These are phyloP conservation scores for Oncopeltus fasciatus DNA, from an alignment of 1,140 invertebrate genomes.

Conservation along the genomic window DNA sequence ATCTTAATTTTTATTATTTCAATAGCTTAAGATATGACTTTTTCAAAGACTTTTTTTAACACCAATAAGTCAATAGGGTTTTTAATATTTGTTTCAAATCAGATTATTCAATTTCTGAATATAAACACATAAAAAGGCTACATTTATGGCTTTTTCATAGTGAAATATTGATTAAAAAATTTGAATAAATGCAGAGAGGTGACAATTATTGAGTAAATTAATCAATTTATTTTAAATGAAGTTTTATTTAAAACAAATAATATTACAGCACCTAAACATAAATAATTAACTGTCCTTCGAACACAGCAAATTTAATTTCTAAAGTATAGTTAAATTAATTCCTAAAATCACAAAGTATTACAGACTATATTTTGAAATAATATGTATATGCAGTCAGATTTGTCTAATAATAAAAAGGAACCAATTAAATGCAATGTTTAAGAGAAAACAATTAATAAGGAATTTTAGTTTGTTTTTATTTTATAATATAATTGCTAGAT, in stretches of 20 bases:
- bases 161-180: no score
- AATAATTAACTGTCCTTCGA: not conserved
- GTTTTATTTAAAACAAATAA: not conserved
- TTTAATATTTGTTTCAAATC: no score
- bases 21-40: no score
- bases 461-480: not conserved
- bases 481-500: not conserved
- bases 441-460: not conserved
- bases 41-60: no score
- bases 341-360: not conserved
- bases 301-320: not conserved
- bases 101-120: no score
- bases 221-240: not conserved
- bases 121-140: no score
- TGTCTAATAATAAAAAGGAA: not conserved
- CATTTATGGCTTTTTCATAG: no score
- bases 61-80: no score
- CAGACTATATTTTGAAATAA: not conserved
- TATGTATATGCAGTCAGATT: not conserved
- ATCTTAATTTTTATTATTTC: no score
- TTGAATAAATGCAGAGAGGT: not conserved
- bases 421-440: slow-evolving; percentile 5
- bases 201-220: not conserved
- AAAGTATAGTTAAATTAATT: not conserved
- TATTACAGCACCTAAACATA: not conserved